phyloP scores from a whole-genome alignment of 2,888 invertebrate species.

The Prenolepis imparis region DNA sequence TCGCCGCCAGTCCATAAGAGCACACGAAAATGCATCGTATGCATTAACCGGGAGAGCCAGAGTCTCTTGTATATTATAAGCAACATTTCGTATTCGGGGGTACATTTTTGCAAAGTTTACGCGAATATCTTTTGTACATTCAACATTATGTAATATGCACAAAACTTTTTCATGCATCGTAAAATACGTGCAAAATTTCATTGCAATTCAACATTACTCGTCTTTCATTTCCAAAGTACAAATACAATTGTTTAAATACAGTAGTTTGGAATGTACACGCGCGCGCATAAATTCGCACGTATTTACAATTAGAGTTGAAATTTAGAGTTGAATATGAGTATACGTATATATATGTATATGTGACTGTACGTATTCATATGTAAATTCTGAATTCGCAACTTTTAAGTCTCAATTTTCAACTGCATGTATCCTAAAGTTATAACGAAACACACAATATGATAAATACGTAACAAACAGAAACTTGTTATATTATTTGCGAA shows the following conservation, averaged over 20 bases:
- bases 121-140: conserved; percentile 2
- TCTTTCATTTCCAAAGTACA: background rate
- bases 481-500: background rate
- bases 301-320: background rate
- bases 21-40: conserved; percentile 30
- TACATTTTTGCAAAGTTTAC: conserved; percentile 50
- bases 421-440: background rate
- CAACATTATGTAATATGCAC: conserved; percentile 7
- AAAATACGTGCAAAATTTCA: conserved; percentile 39
- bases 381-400: conserved; percentile 28
- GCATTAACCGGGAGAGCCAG: conserved; percentile 55
- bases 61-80: background rate
- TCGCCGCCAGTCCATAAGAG: conserved; percentile 1
- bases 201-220: conserved; percentile 10
- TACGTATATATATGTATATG: background rate
- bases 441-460: background rate
- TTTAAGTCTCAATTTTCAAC: background rate
- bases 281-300: background rate
- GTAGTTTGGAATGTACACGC: background rate
- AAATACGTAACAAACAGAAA: background rate
- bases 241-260: conserved; percentile 11
- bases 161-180: conserved; percentile 16
- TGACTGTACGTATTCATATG: conserved; percentile 8
- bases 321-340: background rate
- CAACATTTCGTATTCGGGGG: background rate